phyloP scores from a whole-genome alignment of 1,140 invertebrate species.

The Drosophila sechellia region DNA sequence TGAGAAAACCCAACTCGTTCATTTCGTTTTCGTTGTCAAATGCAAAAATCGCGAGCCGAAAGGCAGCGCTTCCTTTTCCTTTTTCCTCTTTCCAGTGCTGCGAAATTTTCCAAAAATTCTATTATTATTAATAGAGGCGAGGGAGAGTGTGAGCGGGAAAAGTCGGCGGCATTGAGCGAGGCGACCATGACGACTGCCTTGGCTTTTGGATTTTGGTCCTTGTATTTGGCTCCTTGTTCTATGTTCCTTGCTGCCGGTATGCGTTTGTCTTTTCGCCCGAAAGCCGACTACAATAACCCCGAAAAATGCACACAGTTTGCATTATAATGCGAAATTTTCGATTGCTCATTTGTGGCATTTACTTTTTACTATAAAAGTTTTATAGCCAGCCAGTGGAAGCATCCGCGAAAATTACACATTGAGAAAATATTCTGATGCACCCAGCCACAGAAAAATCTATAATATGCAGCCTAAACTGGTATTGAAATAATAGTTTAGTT shows the following conservation, averaged over 20 bases:
- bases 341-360: slow-evolving; percentile 83
- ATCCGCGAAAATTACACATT: slow-evolving; percentile 5
- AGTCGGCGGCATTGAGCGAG: neutral
- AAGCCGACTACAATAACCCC: slow-evolving; percentile 75
- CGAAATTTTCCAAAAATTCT: slow-evolving; percentile 80
- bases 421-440: neutral
- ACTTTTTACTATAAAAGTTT: slow-evolving; percentile 83
- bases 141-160: neutral
- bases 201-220: slow-evolving; percentile 18
- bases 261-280: slow-evolving; percentile 69
- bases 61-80: slow-evolving; percentile 68
- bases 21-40: slow-evolving; percentile 69
- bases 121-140: slow-evolving; percentile 79
- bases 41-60: slow-evolving; percentile 76
- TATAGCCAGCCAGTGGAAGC: slow-evolving; percentile 54
- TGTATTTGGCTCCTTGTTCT: slow-evolving; percentile 6
- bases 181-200: slow-evolving; percentile 74
- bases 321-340: slow-evolving; percentile 83
- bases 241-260: slow-evolving; percentile 50
- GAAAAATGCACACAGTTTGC: slow-evolving; percentile 83
- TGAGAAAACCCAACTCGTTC: slow-evolving; percentile 49
- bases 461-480: too few species aligned
- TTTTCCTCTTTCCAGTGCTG: slow-evolving; percentile 44
- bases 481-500: too few species aligned
- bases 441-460: neutral